These are phyloP conservation scores for Rhombomys opimus DNA, from an alignment of 2,113 vertebrate genomes.

Conservation along the genomic window DNA sequence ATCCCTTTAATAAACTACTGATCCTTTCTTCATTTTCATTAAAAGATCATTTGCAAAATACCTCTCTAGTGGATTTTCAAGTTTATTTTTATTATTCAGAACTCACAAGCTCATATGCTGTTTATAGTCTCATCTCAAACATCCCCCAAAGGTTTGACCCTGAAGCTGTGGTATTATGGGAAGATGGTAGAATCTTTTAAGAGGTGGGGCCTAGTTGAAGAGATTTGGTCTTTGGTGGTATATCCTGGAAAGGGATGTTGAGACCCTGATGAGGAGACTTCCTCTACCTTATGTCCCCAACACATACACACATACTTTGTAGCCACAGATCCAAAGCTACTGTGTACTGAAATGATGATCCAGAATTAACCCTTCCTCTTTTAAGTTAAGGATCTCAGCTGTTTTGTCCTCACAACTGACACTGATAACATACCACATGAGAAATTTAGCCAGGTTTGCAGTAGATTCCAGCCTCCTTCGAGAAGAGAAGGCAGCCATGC, in stretches of 20 bases:
- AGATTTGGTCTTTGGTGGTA: too few relatives aligned
- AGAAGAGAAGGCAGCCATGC: neutral
- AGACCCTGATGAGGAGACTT: neutral
- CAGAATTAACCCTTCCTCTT: neutral
- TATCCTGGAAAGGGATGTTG: neutral
- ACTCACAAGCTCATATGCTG: neutral
- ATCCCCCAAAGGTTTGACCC: neutral
- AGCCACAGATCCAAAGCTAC: neutral
- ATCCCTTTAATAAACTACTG: neutral
- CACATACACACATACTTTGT: neutral
- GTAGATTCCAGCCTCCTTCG: neutral
- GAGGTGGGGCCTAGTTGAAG: neutral
- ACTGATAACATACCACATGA: neutral
- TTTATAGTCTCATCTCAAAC: neutral
- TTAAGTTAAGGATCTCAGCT: neutral
- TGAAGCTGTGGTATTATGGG: neutral
- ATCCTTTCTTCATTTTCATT: neutral
- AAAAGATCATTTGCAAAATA: conserved; percentile 25
- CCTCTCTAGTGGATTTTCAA: neutral
- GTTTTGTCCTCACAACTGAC: neutral
- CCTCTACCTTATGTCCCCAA: neutral
- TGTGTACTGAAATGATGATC: neutral
- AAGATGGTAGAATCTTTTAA: neutral
- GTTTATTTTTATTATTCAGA: neutral
- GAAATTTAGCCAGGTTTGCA: neutral